Percentiles rank a stretch among this genome's conserved stretches.
These are phyloP conservation scores for Pogoniulus pusillus DNA, from an alignment of 2,797 vertebrate species.

Conservation along the genomic window DNA sequence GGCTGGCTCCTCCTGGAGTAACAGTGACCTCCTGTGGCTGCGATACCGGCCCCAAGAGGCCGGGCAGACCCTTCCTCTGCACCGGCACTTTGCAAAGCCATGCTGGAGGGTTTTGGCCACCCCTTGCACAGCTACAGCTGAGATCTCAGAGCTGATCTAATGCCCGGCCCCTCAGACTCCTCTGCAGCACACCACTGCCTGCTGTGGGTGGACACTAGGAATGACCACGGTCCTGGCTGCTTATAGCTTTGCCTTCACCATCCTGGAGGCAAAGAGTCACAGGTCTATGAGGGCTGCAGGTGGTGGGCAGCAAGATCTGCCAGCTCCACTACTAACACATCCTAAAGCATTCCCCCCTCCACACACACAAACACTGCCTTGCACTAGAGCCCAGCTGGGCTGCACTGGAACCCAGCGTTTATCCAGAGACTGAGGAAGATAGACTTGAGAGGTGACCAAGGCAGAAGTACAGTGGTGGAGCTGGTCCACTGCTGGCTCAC, in stretches of 20 bases:
- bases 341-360: fast-evolving
- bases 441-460: not conserved
- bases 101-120: fast-evolving
- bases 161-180: not conserved
- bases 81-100: not conserved
- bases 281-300: not conserved
- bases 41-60: not conserved
- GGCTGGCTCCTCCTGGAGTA: conserved; percentile 43
- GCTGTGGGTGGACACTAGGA: not conserved
- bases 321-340: not conserved
- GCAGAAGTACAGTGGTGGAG: not conserved
- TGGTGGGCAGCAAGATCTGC: not conserved
- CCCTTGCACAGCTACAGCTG: fast-evolving
- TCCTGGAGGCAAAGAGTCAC: not conserved
- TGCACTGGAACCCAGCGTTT: not conserved
- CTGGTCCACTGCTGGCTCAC: conserved; percentile 53
- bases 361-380: fast-evolving
- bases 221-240: fast-evolving
- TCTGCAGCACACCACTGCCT: not conserved
- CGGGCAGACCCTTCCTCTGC: not conserved
- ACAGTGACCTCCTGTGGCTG: conserved; percentile 74
- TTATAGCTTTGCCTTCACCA: fast-evolving
- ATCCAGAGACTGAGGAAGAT: not conserved
- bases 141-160: not conserved
- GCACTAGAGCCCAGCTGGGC: too few species aligned